phyloP scores from a whole-genome alignment of 2,888 invertebrate genomes.

The Kuschelorhynchus macadamiae region DNA sequence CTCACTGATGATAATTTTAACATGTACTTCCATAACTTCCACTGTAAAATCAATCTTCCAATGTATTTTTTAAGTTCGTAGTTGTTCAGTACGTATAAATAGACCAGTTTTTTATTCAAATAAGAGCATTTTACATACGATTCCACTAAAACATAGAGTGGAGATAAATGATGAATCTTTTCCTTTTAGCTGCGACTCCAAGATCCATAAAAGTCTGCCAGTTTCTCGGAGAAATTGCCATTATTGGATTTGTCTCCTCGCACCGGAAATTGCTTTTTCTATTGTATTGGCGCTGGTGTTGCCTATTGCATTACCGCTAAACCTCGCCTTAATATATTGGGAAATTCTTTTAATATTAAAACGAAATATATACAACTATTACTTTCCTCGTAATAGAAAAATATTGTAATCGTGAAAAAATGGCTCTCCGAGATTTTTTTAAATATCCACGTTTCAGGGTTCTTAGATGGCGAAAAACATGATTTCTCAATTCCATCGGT shows the following conservation, averaged over 20 bases:
- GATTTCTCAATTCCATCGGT: no score
- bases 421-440: no score
- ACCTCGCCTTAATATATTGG: conserved; percentile 22
- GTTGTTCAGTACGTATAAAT: no score
- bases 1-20: no score
- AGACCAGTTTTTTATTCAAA: no score
- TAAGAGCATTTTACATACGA: neutral
- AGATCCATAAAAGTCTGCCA: conserved; percentile 19
- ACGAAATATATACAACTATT: conserved; percentile 11
- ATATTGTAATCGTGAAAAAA: no score
- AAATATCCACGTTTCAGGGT: no score
- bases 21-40: no score
- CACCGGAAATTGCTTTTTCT: conserved; percentile 41
- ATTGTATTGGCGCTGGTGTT: conserved; percentile 31
- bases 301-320: conserved; percentile 33
- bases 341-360: conserved; percentile 19
- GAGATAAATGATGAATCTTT: neutral
- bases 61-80: no score
- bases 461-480: no score
- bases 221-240: conserved; percentile 22
- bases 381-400: no score
- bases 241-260: conserved; percentile 44
- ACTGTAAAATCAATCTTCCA: no score
- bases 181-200: neutral
- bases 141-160: neutral